phyloP scores from a whole-genome alignment of 2,888 invertebrate species.

The Tiphia femorata region DNA sequence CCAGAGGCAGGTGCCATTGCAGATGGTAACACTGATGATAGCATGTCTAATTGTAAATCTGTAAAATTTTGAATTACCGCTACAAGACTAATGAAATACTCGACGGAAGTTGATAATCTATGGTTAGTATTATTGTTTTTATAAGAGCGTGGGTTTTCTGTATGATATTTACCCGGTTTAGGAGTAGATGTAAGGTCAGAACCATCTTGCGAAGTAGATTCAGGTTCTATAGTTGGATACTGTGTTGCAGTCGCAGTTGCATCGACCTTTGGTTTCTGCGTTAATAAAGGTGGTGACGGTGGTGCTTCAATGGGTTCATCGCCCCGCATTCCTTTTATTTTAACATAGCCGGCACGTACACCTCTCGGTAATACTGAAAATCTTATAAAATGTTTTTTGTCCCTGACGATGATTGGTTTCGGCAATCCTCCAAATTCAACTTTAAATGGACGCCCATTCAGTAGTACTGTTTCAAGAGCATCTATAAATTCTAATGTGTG shows the following conservation, averaged over 20 bases:
- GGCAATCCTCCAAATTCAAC: constrained; percentile 89
- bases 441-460: constrained; percentile 83
- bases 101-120: too few relatives aligned
- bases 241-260: constrained; percentile 32
- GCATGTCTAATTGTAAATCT: constrained; percentile 72
- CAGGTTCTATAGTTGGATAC: constrained; percentile 45
- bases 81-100: constrained; percentile 30
- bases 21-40: constrained; percentile 77
- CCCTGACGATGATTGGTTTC: constrained; percentile 81
- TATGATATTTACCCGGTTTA: constrained; percentile 50
- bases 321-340: constrained; percentile 82
- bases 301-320: constrained; percentile 62
- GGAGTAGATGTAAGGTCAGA: constrained; percentile 49
- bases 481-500: constrained; percentile 86
- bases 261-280: constrained; percentile 41
- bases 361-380: constrained; percentile 84
- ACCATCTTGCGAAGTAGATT: constrained; percentile 61
- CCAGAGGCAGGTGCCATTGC: constrained; percentile 73
- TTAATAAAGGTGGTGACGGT: constrained; percentile 35
- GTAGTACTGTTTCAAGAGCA: constrained; percentile 80
- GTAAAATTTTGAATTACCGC: constrained; percentile 30
- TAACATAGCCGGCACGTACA: constrained; percentile 78
- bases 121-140: neutral
- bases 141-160: too few relatives aligned
- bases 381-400: constrained; percentile 83